Conservation (phyloP, 1,140 invertebrate genomes). For the Andrena cerasifolii region DNA sequence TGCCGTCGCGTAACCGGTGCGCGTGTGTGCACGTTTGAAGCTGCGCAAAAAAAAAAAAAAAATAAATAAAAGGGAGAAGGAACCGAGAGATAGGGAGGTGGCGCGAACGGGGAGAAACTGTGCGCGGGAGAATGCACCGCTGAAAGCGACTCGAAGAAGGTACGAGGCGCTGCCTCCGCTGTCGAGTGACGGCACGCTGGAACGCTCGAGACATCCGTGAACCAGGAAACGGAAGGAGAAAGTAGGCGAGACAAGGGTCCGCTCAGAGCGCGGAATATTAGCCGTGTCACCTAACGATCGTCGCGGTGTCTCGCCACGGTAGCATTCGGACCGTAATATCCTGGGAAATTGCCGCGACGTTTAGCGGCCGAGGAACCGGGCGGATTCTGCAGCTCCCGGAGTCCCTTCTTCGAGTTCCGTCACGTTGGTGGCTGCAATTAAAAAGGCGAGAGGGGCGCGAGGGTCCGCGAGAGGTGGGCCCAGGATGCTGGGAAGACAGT, state of each 20-base stretch:
- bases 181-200: background rate
- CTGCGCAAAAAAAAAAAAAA: background rate
- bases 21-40: background rate
- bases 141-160: slow-evolving; percentile 3
- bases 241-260: slow-evolving; percentile 23
- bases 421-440: slow-evolving; percentile 31
- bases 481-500: too few species aligned
- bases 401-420: background rate
- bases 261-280: slow-evolving; percentile 30
- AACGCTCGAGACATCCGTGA: slow-evolving; percentile 15
- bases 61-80: too few species aligned
- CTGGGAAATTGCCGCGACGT: slow-evolving; percentile 5
- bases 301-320: slow-evolving; percentile 8
- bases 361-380: background rate
- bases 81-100: too few species aligned
- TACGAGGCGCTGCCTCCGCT: background rate
- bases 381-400: background rate
- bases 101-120: background rate
- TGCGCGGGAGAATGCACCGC: background rate
- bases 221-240: slow-evolving; percentile 9
- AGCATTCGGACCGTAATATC: background rate
- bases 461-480: too few species aligned
- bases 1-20: slow-evolving; percentile 9
- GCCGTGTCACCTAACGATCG: slow-evolving; percentile 37
- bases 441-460: background rate